Evolutionary conservation across 2,888 invertebrate species (phyloP), one percentile per base, ranked within the genome.

Genomic region (Hypsopygia costalis): DNA sequence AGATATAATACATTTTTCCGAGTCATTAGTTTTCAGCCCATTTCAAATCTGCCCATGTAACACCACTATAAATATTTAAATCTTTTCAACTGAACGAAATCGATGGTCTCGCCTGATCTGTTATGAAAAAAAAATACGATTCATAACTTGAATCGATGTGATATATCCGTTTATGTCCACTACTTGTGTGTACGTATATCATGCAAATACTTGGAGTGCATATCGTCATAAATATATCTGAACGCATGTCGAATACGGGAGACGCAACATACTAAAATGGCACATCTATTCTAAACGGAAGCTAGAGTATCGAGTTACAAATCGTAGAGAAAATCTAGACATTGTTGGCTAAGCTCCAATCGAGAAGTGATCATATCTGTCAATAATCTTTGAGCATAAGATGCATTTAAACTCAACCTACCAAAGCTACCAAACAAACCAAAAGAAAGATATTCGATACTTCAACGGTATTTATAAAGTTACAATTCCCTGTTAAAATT

Each of bases 351-450:
- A 52, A 56, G 70, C 63, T 87, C 89, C 89, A 89, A 86, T 81
- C 63, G 75, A 72, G 75, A 81, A 82, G 80, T 80, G 85, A 87
- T 86, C 87, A 87, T 88, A 87, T 86, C 81, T 87, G 89, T 89
- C 87, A 88, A 87, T 87, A 86, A 81, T 82, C 76, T 72, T 80
- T 69, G 77, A 76, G 69, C 67, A 73, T 73, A 75, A 72, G 68
- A 82, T 81, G 77, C 75, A 62, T 80, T 81, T 77, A 71, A 72
- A 71, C 55, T 62, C 56, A 58, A 63, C 65, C 47, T 58, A 56
- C 51, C 57, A 58, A n/a, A n/a, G n/a, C n/a, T n/a, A n/a, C n/a
- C n/a, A n/a, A n/a, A n/a, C n/a, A n/a, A n/a, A n/a, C n/a, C n/a
- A n/a, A n/a, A n/a, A n/a, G n/a, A n/a, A n/a, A n/a, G n/a, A n/a